Conservation (phyloP, 2,797 vertebrate species). For the Trichosurus vulpecula region DNA sequence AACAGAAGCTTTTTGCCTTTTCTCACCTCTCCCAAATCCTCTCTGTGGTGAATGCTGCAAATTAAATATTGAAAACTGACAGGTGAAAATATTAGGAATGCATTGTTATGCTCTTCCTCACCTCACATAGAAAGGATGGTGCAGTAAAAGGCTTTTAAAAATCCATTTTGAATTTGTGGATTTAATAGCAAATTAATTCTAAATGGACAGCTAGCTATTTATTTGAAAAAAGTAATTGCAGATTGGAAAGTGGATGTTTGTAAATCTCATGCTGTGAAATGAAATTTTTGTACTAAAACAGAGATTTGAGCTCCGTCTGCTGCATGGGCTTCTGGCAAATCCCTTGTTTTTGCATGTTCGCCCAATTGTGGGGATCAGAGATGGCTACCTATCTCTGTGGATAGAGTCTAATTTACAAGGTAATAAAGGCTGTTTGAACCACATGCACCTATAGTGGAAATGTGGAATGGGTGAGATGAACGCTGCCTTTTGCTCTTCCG, state of each 20-base stretch:
- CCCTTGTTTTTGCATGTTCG: constrained; percentile 81
- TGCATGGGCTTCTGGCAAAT: constrained; percentile 82
- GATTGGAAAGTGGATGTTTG: constrained; percentile 76
- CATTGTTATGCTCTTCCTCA: background rate
- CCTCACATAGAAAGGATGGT: background rate
- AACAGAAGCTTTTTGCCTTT: background rate
- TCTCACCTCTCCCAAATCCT: accelerated
- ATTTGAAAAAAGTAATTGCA: constrained; percentile 83
- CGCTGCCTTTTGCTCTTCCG: background rate
- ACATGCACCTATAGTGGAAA: background rate
- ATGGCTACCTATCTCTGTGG: background rate
- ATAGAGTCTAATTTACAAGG: background rate
- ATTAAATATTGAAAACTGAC: background rate
- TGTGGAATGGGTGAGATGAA: background rate
- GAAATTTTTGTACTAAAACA: constrained; percentile 41
- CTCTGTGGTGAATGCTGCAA: background rate
- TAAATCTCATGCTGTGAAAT: constrained; percentile 56
- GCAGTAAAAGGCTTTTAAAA: constrained; percentile 4
- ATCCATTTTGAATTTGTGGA: background rate
- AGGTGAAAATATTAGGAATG: background rate
- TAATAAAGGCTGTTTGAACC: background rate
- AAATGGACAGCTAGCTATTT: constrained; percentile 80
- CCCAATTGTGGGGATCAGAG: constrained; percentile 47
- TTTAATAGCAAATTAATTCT: background rate
- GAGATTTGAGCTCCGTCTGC: constrained; percentile 56